Evolutionary conservation across 2,113 vertebrate genomes (phyloP), one percentile per base, ranked within the genome.

Genomic region (Etheostoma cragini): DNA sequence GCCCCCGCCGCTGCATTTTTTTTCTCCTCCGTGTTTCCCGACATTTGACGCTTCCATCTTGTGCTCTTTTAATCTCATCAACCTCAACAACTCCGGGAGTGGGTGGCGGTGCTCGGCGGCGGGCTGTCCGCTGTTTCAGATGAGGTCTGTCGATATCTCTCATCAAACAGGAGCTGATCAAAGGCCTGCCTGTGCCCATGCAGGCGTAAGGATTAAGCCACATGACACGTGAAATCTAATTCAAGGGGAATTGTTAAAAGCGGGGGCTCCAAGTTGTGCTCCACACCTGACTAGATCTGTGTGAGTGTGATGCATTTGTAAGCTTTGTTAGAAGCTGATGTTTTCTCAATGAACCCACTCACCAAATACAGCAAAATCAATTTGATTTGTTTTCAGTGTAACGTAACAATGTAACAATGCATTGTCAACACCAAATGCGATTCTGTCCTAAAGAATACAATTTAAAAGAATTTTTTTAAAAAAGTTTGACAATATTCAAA

Each of bases 151-250:
- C 88, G 83, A 94, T 95, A 94, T 89, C 82, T 83, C 81, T 89
- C 91, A 92, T 94, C 92, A 92, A 94, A 93, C 91, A 91, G 80
- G 69, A 70, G 78, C 84, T 89, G 92, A 94, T 95, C 93, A 94
- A 94, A 95, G 90, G 80, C 63, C 26, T 38, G 89, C 83, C 78
- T 57, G 65, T 81, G 84, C 88, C 83, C 85, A 81, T 87, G 87
- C 89, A 85, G 85, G 69, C 84, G 46, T 57, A 74, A 78, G 90
- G 93, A 94, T 95, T 94, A 94, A 81, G 82, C 61, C 80, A 85
- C 85, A 86, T 87, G 88, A 87, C n/a, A n/a, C n/a, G 89, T 89
- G 82, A 93, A 91, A 93, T 93, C 84, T 89, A 89, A 91, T 93
- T 93, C 84, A 87, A 87, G 75, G 68, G 73, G 86, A 78, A 88